Evolutionary conservation across 1,140 invertebrate species (phyloP).

Genomic region (Spodoptera litura): DNA sequence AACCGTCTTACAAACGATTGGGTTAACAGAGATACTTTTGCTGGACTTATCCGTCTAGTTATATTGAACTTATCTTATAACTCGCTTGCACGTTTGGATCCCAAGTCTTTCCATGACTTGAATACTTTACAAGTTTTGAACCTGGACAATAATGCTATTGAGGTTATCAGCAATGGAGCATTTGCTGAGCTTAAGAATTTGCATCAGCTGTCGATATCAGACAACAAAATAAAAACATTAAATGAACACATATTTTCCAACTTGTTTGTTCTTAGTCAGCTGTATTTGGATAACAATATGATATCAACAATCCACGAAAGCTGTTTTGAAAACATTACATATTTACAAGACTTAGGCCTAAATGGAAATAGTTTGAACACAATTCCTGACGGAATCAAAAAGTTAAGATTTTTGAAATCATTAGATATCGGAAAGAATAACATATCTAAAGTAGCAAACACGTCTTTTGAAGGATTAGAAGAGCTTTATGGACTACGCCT

Average conservation of each 20-base stretch:
- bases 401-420: slow-evolving; percentile 90
- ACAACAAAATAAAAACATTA: slow-evolving; percentile 90
- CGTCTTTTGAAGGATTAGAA: slow-evolving; percentile 89
- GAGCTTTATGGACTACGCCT: slow-evolving; percentile 88
- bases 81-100: slow-evolving; percentile 89
- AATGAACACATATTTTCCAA: slow-evolving; percentile 91
- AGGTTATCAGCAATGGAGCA: slow-evolving; percentile 90
- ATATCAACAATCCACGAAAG: slow-evolving; percentile 89
- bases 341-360: slow-evolving; percentile 92
- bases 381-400: slow-evolving; percentile 90
- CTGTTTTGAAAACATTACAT: slow-evolving; percentile 93
- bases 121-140: slow-evolving; percentile 92
- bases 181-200: slow-evolving; percentile 92
- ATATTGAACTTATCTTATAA: slow-evolving; percentile 93
- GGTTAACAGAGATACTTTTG: slow-evolving; percentile 93
- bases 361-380: slow-evolving; percentile 91
- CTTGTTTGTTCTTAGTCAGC: slow-evolving; percentile 90
- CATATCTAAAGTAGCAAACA: slow-evolving; percentile 87
- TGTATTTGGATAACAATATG: slow-evolving; percentile 92
- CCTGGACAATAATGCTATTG: slow-evolving; percentile 92
- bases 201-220: slow-evolving; percentile 90
- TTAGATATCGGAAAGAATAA: slow-evolving; percentile 93
- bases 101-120: slow-evolving; percentile 92
- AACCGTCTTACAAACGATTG: slow-evolving; percentile 93
- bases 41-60: slow-evolving; percentile 90